A percentile compares a stretch with the other conserved stretches of the same genome.
Evolutionary conservation across 2,797 vertebrate species (phyloP).

Genomic region (Bradypodion ventrale): DNA sequence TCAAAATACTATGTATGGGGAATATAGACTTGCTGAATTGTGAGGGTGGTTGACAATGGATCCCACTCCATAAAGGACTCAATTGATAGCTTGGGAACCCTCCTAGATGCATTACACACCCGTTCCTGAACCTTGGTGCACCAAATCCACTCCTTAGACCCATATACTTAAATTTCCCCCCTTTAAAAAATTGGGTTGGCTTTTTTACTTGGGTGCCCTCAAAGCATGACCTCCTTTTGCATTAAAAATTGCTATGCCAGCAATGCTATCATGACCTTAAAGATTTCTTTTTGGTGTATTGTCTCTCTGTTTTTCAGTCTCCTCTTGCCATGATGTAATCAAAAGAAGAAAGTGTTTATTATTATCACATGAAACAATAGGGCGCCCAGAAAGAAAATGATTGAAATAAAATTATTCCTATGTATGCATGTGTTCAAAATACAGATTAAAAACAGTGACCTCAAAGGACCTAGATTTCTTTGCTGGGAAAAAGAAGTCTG

Average conservation of each 20-base stretch:
- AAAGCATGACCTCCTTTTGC: too few species aligned
- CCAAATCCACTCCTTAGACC: too few species aligned
- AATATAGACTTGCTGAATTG: neutral
- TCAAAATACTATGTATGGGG: too few species aligned
- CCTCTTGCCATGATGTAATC: neutral
- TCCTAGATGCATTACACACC: too few species aligned
- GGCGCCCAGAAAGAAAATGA: neutral
- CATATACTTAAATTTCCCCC: too few species aligned
- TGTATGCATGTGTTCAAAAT: neutral
- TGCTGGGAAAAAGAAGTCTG: conserved; percentile 26
- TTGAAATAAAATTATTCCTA: conserved; percentile 4
- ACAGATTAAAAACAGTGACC: neutral
- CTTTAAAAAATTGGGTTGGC: too few species aligned
- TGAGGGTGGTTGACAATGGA: neutral
- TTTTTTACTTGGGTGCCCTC: neutral
- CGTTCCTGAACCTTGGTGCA: too few species aligned
- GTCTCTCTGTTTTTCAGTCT: neutral
- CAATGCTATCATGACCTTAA: neutral
- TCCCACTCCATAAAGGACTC: neutral
- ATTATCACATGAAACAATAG: neutral
- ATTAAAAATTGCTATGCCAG: neutral
- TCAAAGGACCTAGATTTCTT: neutral
- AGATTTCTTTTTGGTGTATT: neutral
- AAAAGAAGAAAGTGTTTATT: neutral
- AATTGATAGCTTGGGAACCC: too few species aligned